Base-by-base conservation (phyloP, 2,797 vertebrate genomes). In the Tiaroga cobitis region DNA sequence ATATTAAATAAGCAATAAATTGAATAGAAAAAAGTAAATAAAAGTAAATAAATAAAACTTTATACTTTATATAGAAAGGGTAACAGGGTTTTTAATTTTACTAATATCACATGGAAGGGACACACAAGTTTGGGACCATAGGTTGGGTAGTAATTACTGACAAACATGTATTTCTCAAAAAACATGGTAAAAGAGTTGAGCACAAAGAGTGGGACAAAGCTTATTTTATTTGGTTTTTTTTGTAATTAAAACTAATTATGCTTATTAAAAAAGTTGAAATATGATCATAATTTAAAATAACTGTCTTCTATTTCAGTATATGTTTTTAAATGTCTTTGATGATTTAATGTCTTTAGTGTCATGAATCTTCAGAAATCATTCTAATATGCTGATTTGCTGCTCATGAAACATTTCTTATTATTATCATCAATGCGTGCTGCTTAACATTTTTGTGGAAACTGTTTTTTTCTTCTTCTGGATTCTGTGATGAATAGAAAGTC, bases 171-270 rank as follows among this genome's bases (percentile, higher is more conserved):
- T 2, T 51, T 51, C 16, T 51, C 49, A 51, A 19, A 19, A 49
- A 21, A 54, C 7, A 21, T 19, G 1, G 2, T 8, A 59, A n/a
- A 24, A 56, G 21, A 54, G 24, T 59, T 59, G 21, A 59, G 54
- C 54, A 59, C 24, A 59, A 59, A 59, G 24, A n/a, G 24, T 59
- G 54, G 9, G 21, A n/a, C 54, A 59, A 59, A 59, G 4, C 24
- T 59, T 59, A n/a, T n/a, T n/a, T n/a, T n/a, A n/a, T n/a, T n/a
- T 56, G 0, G 3, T 0, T 1, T 24, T n/a, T 13, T n/a, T 59
- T 11, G 8, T n/a, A 59, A n/a, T 59, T 21, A 59, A n/a, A n/a
- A n/a, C 24, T n/a, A 59, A n/a, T 56, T n/a, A n/a, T 59, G 11
- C 24, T n/a, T 59, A n/a, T n/a, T n/a, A n/a, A n/a, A 59, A 5